These are phyloP conservation scores for Azorinus chamasolen DNA, from an alignment of 2,888 invertebrate species.

Conservation along the genomic window DNA sequence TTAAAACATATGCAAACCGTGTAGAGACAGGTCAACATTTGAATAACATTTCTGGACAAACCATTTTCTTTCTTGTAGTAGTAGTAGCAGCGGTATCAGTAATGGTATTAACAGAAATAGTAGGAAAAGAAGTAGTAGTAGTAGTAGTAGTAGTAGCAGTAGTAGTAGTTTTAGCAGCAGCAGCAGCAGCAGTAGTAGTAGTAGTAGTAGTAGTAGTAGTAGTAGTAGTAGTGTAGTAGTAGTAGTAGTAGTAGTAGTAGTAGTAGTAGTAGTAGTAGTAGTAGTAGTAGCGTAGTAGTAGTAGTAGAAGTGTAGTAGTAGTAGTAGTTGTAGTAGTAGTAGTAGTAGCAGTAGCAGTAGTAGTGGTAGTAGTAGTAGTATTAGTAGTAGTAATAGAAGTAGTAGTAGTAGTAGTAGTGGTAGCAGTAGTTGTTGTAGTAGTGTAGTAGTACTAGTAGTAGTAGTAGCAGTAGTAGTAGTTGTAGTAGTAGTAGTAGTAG, in stretches of 20 bases:
- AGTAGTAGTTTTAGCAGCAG: too few species aligned
- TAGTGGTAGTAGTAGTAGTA: too few species aligned
- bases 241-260: not conserved
- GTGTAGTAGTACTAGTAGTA: not conserved
- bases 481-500: not conserved
- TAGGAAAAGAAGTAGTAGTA: not conserved
- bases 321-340: too few species aligned
- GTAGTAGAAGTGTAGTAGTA: too few species aligned
- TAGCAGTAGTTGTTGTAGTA: not conserved
- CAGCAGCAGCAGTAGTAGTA: not conserved
- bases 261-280: too few species aligned
- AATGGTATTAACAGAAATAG: not conserved
- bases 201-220: conserved; percentile 1
- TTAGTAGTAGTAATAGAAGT: not conserved
- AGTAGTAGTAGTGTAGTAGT: too few species aligned
- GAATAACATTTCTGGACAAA: too few species aligned
- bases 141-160: not conserved
- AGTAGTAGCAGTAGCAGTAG: too few species aligned
- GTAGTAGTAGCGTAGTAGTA: too few species aligned
- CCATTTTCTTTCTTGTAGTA: not conserved
- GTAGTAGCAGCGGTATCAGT: not conserved
- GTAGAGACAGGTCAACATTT: too few species aligned
- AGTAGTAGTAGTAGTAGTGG: not conserved
- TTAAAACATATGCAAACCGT: too few species aligned
- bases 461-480: not conserved